phyloP scores from a whole-genome alignment of 2,113 vertebrate genomes.

The Pomatostomus ruficeps region DNA sequence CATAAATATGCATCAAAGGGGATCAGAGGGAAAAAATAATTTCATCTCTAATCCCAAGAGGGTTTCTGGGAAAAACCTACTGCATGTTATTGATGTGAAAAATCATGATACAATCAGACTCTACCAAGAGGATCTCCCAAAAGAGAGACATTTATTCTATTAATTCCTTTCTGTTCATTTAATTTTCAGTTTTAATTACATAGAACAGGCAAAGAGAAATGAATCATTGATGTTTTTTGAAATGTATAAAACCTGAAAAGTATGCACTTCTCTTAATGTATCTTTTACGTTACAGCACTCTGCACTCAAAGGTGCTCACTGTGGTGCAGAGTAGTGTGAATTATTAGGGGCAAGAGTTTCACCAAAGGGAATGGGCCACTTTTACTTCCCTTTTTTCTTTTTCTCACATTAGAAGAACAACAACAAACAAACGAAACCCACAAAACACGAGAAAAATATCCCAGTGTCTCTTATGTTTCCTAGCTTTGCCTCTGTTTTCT shows the following conservation, averaged over 20 bases:
- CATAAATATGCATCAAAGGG: not conserved
- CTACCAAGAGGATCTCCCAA: not conserved
- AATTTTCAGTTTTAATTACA: not conserved
- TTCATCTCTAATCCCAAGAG: not conserved
- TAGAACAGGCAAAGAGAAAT: not conserved
- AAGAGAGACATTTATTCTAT: not conserved
- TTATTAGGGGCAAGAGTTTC: not conserved
- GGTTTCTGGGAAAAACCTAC: not conserved
- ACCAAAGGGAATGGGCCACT: not conserved
- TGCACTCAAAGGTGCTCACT: constrained; percentile 1
- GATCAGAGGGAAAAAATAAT: not conserved
- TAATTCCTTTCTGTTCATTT: not conserved
- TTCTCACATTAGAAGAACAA: not conserved
- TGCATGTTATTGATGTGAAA: not conserved
- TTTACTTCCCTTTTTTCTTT: not conserved
- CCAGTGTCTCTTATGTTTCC: not conserved
- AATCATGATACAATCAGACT: not conserved
- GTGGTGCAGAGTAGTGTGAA: not conserved
- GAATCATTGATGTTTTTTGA: not conserved
- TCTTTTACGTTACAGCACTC: not conserved
- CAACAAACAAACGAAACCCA: not conserved
- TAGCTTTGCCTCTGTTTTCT: constrained; percentile 28
- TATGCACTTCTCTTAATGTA: not conserved
- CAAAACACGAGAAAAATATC: not conserved
- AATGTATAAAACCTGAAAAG: not conserved